Conservation (phyloP, 2,797 vertebrate genomes). For the Typhlichthys subterraneus region DNA sequence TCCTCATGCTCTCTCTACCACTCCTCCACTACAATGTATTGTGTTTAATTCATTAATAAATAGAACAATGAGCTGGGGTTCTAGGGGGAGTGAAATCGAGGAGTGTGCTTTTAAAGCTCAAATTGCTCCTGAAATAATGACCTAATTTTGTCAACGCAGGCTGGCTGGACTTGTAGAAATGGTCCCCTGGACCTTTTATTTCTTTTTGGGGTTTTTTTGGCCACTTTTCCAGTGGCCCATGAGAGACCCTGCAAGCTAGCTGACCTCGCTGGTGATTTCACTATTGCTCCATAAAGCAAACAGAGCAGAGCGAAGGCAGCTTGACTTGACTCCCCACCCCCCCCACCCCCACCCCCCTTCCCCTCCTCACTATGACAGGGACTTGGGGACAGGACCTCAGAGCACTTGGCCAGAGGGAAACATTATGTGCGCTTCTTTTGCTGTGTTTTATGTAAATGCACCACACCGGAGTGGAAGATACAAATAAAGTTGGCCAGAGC, state of each 20-base stretch:
- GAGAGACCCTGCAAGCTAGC: constrained; percentile 59
- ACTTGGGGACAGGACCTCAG: constrained; percentile 70
- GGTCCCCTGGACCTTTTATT: constrained; percentile 54
- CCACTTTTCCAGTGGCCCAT: constrained; percentile 52
- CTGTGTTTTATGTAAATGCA: constrained; percentile 66
- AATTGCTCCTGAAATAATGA: constrained; percentile 60
- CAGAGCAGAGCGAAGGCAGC: constrained; percentile 77
- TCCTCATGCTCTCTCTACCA: too few species aligned
- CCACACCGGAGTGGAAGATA: constrained; percentile 56
- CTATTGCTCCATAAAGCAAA: constrained; percentile 78
- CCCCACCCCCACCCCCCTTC: constrained; percentile 2
- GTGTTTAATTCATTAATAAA: neutral
- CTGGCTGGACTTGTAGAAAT: constrained; percentile 39
- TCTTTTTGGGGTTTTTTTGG: constrained; percentile 3
- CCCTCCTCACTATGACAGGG: constrained; percentile 61
- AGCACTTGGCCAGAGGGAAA: constrained; percentile 69
- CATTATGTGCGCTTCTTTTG: constrained; percentile 57
- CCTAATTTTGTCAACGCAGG: constrained; percentile 69
- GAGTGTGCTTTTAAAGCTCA: constrained; percentile 11
- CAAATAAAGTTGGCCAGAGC: constrained; percentile 59
- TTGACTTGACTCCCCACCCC: constrained; percentile 40
- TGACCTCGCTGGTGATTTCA: constrained; percentile 66
- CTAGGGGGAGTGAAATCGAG: neutral
- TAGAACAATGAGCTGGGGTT: neutral
- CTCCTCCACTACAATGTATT: too few species aligned